Evolutionary conservation across 2,113 vertebrate genomes (phyloP), one percentile per base, ranked within the genome.

Genomic region (Seriola rivoliana): DNA sequence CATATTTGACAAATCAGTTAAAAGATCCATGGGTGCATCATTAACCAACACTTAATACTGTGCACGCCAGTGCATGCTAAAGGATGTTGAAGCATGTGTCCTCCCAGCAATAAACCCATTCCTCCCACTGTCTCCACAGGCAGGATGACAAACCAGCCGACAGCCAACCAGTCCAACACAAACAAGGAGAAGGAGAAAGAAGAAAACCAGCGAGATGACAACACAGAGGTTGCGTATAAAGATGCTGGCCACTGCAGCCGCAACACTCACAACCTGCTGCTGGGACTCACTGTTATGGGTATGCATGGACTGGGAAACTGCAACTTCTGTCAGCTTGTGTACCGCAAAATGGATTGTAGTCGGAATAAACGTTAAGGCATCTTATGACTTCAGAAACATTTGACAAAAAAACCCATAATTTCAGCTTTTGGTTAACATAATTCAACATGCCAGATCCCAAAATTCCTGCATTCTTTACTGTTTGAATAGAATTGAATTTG

Each of bases 281-380:
- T 97, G 54, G 90, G 90, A 44, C 91, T 97, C 88, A 97, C 96
- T 21, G 86, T 97, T 29, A 19, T 93, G 71, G 96, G 96, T 96
- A 87, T 0, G 58, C 54, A 40, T 23, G n/a, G 4, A 32, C 52
- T 1, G 2, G 10, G 17, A 62, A 48, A n/a, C 21, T 58, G 13
- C 55, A 44, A 36, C 5, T 14, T 19, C 63, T 14, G 34, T n/a
- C n/a, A 14, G 63, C n/a, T 32, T 9, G 12, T 63, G 16, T 12
- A 10, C 19, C 16, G 7, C 4, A 36, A 29, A 50, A 13, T 66
- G 12, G 10, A 25, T 38, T 58, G 8, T 21, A 8, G 29, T 13
- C 52, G 9, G 12, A 50, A 60, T 21, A 44, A 23, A 54, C 25
- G 7, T n/a, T 4, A 8, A 14, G 19, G 42, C 14, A 29, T 38